Percentiles rank a stretch among this genome's conserved stretches.
Evolutionary conservation across 2,113 vertebrate genomes (phyloP).

Genomic region (Coryphaenoides rupestris): DNA sequence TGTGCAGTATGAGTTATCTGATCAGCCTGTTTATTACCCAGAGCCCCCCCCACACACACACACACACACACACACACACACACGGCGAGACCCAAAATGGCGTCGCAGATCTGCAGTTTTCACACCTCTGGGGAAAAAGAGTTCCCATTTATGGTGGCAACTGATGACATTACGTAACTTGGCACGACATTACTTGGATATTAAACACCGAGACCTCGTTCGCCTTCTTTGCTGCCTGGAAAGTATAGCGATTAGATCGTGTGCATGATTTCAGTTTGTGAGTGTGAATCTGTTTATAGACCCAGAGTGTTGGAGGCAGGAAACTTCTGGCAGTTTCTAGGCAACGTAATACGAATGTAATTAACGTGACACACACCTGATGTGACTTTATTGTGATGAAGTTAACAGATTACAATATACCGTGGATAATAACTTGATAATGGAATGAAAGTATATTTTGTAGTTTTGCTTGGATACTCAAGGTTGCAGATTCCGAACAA

Average conservation of each 20-base stretch:
- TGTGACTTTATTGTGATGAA: no score
- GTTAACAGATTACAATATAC: no score
- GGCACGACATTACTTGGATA: no score
- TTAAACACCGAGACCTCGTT: no score
- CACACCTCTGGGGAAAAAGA: slow-evolving; percentile 30
- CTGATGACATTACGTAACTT: slow-evolving; percentile 21
- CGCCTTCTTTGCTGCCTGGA: no score
- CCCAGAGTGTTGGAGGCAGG: not conserved
- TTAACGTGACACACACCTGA: not conserved
- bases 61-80: slow-evolving; percentile 33
- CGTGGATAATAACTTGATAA: no score
- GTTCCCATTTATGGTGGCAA: slow-evolving; percentile 12
- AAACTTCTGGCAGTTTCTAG: not conserved
- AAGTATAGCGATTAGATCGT: not conserved
- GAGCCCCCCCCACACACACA: no score
- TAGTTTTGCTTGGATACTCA: no score
- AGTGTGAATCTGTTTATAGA: not conserved
- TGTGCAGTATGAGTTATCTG: slow-evolving; percentile 46
- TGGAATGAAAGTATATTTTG: no score
- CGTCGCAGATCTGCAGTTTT: slow-evolving; percentile 35
- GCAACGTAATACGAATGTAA: not conserved
- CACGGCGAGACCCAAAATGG: slow-evolving; percentile 33
- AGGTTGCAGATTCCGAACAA: no score
- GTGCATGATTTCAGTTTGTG: not conserved
- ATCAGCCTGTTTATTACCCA: slow-evolving; percentile 37